Conservation (phyloP, 2,888 invertebrate species). For the Ophion ventricosus region DNA sequence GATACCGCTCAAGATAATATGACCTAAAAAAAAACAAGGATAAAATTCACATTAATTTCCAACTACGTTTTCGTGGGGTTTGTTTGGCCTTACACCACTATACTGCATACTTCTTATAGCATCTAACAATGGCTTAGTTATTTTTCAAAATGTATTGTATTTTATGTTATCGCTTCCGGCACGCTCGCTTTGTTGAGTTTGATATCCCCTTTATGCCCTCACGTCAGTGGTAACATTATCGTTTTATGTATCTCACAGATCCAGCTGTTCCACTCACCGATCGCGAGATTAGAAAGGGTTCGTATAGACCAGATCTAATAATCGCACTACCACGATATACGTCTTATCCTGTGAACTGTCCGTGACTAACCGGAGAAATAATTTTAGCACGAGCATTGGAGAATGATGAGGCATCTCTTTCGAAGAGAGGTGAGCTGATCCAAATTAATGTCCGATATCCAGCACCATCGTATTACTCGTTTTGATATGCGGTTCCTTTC, state of each 20-base stretch:
- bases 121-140: slow-evolving; percentile 12
- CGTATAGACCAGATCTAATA: slow-evolving; percentile 69
- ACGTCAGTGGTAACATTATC: slow-evolving; percentile 50
- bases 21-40: slow-evolving; percentile 13
- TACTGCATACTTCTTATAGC: background rate
- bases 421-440: slow-evolving; percentile 63
- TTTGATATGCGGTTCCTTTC: slow-evolving; percentile 8
- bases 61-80: slow-evolving; percentile 59
- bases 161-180: slow-evolving; percentile 65
- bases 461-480: slow-evolving; percentile 8
- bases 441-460: slow-evolving; percentile 1
- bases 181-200: slow-evolving; percentile 33
- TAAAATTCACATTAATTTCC: slow-evolving; percentile 52
- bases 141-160: background rate
- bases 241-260: slow-evolving; percentile 75
- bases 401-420: slow-evolving; percentile 60
- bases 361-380: slow-evolving; percentile 29
- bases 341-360: slow-evolving; percentile 14
- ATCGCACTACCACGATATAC: background rate
- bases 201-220: background rate
- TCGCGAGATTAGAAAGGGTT: slow-evolving; percentile 80
- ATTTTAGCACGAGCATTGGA: slow-evolving; percentile 80
- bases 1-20: slow-evolving; percentile 56
- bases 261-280: slow-evolving; percentile 78
- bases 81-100: slow-evolving; percentile 29